A percentile compares a stretch with the other conserved stretches of the same genome.
phyloP scores from a whole-genome alignment of 2,113 vertebrate genomes.

The Rhynchopsitta pachyrhyncha region DNA sequence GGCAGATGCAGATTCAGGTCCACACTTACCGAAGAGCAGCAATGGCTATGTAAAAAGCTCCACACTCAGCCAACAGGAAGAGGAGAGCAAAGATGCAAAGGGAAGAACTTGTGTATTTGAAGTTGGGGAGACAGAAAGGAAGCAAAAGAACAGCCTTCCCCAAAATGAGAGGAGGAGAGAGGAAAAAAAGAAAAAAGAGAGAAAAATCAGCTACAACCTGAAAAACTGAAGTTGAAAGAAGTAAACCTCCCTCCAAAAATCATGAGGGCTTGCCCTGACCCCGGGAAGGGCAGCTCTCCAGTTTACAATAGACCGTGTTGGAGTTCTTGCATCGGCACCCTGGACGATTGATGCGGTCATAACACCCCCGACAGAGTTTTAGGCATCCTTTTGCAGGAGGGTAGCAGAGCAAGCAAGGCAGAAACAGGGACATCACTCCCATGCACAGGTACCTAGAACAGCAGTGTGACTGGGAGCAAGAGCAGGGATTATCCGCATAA shows the following conservation, averaged over 20 bases:
- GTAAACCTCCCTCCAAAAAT: conserved; percentile 70
- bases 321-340: conserved; percentile 98
- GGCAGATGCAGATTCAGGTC: conserved; percentile 65
- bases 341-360: conserved; percentile 88
- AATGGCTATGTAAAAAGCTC: neutral
- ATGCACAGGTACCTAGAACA: conserved; percentile 95
- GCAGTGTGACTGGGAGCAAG: conserved; percentile 92
- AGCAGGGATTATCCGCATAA: conserved; percentile 93
- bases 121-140: conserved; percentile 24
- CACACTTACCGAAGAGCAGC: conserved; percentile 63
- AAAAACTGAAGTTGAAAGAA: conserved; percentile 66
- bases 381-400: conserved; percentile 92
- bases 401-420: conserved; percentile 96
- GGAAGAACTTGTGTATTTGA: conserved; percentile 67
- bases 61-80: neutral
- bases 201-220: conserved; percentile 64
- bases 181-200: neutral
- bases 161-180: neutral
- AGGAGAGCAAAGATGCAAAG: conserved; percentile 35
- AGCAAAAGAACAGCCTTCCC: neutral
- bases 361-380: conserved; percentile 87
- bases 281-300: conserved; percentile 88
- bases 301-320: conserved; percentile 97
- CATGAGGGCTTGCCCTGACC: conserved; percentile 89
- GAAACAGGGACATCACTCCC: conserved; percentile 88